Percentiles rank a stretch among this genome's conserved stretches.
These are phyloP conservation scores for Promerops cafer DNA, from an alignment of 2,113 vertebrate species.

Conservation along the genomic window DNA sequence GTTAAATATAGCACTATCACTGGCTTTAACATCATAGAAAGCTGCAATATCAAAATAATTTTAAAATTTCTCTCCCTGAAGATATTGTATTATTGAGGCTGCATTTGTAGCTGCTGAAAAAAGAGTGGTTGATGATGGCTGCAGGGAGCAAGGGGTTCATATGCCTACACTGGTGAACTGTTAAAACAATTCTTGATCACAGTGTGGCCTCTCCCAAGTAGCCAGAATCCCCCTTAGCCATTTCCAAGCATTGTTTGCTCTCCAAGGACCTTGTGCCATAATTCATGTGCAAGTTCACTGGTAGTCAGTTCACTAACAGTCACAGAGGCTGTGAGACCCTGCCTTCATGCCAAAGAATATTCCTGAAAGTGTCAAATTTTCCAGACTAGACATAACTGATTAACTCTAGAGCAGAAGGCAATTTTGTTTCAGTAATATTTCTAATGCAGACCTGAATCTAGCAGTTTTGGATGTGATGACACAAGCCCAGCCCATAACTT, in stretches of 20 bases:
- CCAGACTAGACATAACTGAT: neutral
- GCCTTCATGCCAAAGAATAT: neutral
- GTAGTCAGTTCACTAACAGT: neutral
- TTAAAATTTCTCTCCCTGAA: neutral
- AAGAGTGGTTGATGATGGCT: neutral
- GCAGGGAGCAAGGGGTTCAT: neutral
- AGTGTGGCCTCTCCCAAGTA: neutral
- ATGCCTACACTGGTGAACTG: neutral
- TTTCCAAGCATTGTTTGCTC: neutral
- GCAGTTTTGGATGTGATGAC: neutral
- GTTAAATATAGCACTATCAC: neutral
- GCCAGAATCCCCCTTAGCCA: neutral
- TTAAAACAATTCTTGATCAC: neutral
- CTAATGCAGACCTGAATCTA: neutral
- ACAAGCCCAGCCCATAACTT: neutral
- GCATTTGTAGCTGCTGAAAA: neutral
- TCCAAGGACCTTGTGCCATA: neutral
- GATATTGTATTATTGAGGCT: neutral
- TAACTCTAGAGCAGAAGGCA: neutral
- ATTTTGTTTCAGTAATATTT: neutral
- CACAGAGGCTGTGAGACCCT: neutral
- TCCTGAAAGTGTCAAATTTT: neutral
- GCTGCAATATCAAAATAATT: neutral
- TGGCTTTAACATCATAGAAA: neutral
- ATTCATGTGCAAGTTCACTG: neutral